These are phyloP conservation scores for Drosophila neoperkinsi DNA, from an alignment of 2,888 invertebrate species.

Conservation along the genomic window DNA sequence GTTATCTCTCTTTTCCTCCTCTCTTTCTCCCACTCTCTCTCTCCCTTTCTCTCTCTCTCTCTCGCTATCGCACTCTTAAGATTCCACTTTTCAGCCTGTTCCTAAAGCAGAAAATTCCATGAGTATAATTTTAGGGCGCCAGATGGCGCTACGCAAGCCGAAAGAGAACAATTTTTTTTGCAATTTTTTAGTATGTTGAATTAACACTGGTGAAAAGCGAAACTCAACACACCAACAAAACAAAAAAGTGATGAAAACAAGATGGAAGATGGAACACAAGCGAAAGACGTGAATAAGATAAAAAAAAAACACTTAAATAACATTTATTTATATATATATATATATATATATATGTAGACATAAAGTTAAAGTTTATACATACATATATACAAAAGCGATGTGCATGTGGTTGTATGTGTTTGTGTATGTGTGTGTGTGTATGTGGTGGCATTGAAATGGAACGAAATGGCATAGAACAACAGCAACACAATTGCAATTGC, in stretches of 20 bases:
- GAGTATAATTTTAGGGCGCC: conserved; percentile 10
- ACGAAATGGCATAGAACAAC: conserved; percentile 15
- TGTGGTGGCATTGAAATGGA: conserved; percentile 29
- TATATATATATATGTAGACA: conserved; percentile 11
- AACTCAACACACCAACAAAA: conserved; percentile 4
- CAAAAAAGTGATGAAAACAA: conserved; percentile 10
- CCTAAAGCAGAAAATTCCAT: neutral
- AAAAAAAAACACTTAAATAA: conserved; percentile 1
- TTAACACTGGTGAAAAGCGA: neutral
- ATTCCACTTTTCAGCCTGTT: conserved; percentile 3
- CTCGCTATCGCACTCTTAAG: neutral
- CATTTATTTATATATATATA: conserved; percentile 1
- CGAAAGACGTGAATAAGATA: conserved; percentile 2
- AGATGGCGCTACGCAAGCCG: conserved; percentile 11
- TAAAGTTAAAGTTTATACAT: conserved; percentile 5
- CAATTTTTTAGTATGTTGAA: neutral
- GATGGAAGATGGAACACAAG: conserved; percentile 15
- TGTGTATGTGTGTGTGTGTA: neutral
- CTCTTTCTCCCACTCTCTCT: neutral
- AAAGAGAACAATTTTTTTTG: neutral
- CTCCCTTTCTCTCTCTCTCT: neutral
- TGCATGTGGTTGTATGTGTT: conserved; percentile 9
- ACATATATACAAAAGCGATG: conserved; percentile 19
- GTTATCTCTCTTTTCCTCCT: neutral
- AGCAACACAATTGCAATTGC: conserved; percentile 8